Base-by-base conservation (phyloP, 2,113 vertebrate species). In the Eulemur rufifrons region DNA sequence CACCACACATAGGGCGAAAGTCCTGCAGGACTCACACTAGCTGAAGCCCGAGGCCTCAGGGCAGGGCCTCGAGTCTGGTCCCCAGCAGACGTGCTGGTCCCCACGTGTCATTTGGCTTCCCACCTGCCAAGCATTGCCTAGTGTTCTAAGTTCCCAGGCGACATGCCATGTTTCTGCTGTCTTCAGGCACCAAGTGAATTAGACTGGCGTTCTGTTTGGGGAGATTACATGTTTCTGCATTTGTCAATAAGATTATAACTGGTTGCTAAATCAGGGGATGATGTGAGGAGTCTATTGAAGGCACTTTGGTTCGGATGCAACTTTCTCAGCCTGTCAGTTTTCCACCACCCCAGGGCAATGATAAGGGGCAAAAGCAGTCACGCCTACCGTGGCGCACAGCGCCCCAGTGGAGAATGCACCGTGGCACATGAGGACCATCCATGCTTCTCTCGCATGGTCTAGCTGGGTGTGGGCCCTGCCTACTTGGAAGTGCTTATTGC, bases 401-500 rank as follows among this genome's bases (percentile, higher is more conserved):
- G 39, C 20, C 17, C 0, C 32, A 0, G 3, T 4, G 29, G 10
- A 69, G 29, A 64, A 52, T 1, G 5, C 3, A 3, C 23, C 8
- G 0, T 5, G n/a, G 71, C 8, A 8, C 47, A 52, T 7, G 6
- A 18, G 1, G 9, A 39, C 69, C 18, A 7, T 39, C 27, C 10
- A 78, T 13, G 12, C 10, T 23, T 47, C 54, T 61, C 14, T 18
- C 25, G 29, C 1, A 0, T 50, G 61, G 13, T 45, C 27, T 3
- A 8, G 14, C 1, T n/a, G 54, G 23, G 77, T 17, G 6, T 3
- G 4, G 25, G 9, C 5, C 27, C 45, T 45, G 39, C 68, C 68
- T 64, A 18, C 25, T n/a, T 45, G 29, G 13, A 83, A 69, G 23
- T 1, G 34, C 37, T 8, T 25, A 8, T 25, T 54, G 10, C 0